Evolutionary conservation across 2,888 invertebrate genomes (phyloP).

Genomic region (Drosophila prostipennis): DNA sequence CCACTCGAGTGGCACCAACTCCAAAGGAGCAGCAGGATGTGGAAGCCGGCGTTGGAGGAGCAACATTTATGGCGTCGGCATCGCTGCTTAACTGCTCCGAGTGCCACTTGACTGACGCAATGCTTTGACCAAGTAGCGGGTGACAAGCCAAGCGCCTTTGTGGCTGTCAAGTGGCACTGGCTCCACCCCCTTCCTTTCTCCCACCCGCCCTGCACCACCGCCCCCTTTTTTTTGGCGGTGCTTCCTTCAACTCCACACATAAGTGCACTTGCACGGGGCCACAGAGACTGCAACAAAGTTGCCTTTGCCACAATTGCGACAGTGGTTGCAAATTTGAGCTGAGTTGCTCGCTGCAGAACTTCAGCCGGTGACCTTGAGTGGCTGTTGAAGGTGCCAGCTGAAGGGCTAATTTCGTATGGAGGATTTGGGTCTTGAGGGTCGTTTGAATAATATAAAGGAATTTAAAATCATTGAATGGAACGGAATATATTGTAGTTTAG

Average conservation of each 20-base stretch:
- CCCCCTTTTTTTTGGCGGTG: constrained; percentile 42
- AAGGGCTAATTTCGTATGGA: constrained; percentile 1
- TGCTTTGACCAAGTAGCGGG: constrained; percentile 77
- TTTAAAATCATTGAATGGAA: too few species aligned
- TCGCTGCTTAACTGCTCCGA: constrained; percentile 74
- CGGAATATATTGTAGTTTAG: too few species aligned
- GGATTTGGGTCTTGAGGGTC: background rate
- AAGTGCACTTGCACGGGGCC: constrained; percentile 64
- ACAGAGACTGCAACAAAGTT: constrained; percentile 48
- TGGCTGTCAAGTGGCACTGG: constrained; percentile 77
- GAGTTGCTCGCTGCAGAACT: constrained; percentile 15
- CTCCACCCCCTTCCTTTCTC: background rate
- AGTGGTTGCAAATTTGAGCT: constrained; percentile 36
- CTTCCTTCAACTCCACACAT: constrained; percentile 64
- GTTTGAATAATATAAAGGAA: too few species aligned
- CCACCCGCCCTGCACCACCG: background rate
- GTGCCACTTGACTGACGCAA: constrained; percentile 70
- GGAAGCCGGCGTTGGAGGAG: constrained; percentile 18
- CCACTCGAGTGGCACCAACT: constrained; percentile 30
- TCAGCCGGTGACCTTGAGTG: constrained; percentile 35
- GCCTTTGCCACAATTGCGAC: constrained; percentile 28
- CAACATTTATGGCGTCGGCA: constrained; percentile 69
- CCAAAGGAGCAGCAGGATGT: constrained; percentile 18
- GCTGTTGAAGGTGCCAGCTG: constrained; percentile 15
- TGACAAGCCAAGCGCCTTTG: constrained; percentile 77